Evolutionary conservation across 2,113 vertebrate species (phyloP), one percentile per base, ranked within the genome.

Genomic region (Sylvilagus bachmani): DNA sequence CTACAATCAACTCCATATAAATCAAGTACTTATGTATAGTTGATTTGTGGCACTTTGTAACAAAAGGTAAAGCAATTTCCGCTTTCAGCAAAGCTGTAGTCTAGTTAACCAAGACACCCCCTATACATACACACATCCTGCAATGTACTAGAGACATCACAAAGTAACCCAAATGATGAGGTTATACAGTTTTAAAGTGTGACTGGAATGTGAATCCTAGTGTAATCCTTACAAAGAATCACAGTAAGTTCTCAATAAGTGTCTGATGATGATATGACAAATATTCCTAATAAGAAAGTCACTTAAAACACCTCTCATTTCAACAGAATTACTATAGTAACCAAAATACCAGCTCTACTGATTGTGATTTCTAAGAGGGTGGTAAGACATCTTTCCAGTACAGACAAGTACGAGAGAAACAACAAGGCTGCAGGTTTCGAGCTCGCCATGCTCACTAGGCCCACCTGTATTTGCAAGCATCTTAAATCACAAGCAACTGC

Each of bases 71-170:
- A 21, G 74, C 8, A 79, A 69, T 78, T 44, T 44, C 51, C 62
- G 61, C 49, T 96, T 91, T 89, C 83, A 67, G 79, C 55, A 78
- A 87, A 79, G 36, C 13, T 67, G 16, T n/a, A 67, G 79, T 89
- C 90, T 70, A 33, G 51, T 11, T 73, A 80, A 69, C 86, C 11
- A 80, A 83, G 86, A 66, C 13, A 38, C 0, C 58, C 3, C 29
- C 31, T 7, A 62, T 61, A 73, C 49, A 69, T 33, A 70, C 61
- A 81, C 62, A 74, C 13, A 29, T 17, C 1, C 16, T 24, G 0
- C 53, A 69, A 82, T 24, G 24, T 31, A 71, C 13, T 51, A 78
- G 69, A 75, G 58, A 53, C 71, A 51, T 67, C 51, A 88, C 67
- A 81, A 27, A 73, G 62, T 69, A 78, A 75, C n/a, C 85, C 9